phyloP scores from a whole-genome alignment of 1,140 invertebrate species.

The Galleria mellonella region DNA sequence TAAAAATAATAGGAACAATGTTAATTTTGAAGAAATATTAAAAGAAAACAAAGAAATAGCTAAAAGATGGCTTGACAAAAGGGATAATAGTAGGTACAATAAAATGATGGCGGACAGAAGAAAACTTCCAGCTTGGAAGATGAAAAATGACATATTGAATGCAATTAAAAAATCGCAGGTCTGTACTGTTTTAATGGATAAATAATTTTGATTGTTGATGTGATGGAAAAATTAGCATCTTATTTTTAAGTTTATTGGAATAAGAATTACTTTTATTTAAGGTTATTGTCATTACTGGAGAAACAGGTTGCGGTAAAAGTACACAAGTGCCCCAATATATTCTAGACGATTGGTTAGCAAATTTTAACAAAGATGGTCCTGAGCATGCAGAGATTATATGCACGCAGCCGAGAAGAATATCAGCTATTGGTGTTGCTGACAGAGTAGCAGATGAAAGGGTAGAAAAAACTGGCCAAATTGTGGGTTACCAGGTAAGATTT shows the following conservation, averaged over 20 bases:
- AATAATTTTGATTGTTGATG: constrained; percentile 1
- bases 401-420: constrained; percentile 94
- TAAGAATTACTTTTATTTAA: constrained; percentile 13
- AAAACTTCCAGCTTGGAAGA: constrained; percentile 81
- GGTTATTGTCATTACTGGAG: constrained; percentile 87
- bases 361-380: constrained; percentile 52
- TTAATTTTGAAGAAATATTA: constrained; percentile 71
- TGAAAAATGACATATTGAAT: constrained; percentile 79
- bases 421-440: constrained; percentile 93
- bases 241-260: constrained; percentile 73
- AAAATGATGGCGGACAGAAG: constrained; percentile 77
- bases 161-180: constrained; percentile 78
- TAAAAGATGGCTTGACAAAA: constrained; percentile 76
- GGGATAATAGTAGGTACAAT: constrained; percentile 76
- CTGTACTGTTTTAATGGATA: constrained; percentile 4
- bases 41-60: constrained; percentile 78
- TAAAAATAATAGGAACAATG: constrained; percentile 66
- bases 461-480: constrained; percentile 84
- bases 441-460: constrained; percentile 90
- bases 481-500: constrained; percentile 56
- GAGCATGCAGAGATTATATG: constrained; percentile 88
- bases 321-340: constrained; percentile 95
- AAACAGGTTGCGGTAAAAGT: constrained; percentile 93
- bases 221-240: constrained; percentile 5
- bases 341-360: constrained; percentile 83